phyloP scores from a whole-genome alignment of 2,888 invertebrate species.

The Torymus auratus region DNA sequence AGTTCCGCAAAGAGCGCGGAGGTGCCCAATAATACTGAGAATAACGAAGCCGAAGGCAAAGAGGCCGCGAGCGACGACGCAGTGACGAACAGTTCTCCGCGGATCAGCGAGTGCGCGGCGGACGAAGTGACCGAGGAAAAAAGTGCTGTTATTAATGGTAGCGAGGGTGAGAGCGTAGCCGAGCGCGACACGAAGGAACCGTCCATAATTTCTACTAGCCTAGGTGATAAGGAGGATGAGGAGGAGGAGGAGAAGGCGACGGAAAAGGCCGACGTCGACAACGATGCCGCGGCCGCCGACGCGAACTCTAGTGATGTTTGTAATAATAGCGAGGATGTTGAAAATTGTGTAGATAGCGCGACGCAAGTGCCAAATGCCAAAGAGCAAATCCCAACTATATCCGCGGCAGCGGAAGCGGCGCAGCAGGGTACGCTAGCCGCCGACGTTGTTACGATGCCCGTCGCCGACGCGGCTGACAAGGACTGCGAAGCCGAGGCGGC shows the following conservation, averaged over 20 bases:
- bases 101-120: conserved; percentile 66
- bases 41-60: conserved; percentile 60
- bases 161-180: conserved; percentile 66
- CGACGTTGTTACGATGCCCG: conserved; percentile 75
- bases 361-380: conserved; percentile 76
- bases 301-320: conserved; percentile 69
- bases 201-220: conserved; percentile 76
- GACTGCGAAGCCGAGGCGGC: conserved; percentile 69
- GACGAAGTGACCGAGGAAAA: conserved; percentile 61
- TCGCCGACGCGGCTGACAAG: conserved; percentile 57
- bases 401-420: conserved; percentile 84
- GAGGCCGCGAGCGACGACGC: conserved; percentile 62
- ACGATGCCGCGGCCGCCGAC: conserved; percentile 67
- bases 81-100: conserved; percentile 58
- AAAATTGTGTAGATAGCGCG: conserved; percentile 73
- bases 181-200: conserved; percentile 75
- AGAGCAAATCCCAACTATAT: conserved; percentile 82
- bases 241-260: conserved; percentile 5
- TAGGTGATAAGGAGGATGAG: conserved; percentile 69
- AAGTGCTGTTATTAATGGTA: conserved; percentile 73
- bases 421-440: conserved; percentile 76
- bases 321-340: conserved; percentile 65
- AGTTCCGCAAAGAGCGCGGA: conserved; percentile 69
- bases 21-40: conserved; percentile 54
- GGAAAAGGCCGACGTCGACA: conserved; percentile 18